Conservation (phyloP, 2,797 vertebrate species). For the Hylomyscus alleni region DNA sequence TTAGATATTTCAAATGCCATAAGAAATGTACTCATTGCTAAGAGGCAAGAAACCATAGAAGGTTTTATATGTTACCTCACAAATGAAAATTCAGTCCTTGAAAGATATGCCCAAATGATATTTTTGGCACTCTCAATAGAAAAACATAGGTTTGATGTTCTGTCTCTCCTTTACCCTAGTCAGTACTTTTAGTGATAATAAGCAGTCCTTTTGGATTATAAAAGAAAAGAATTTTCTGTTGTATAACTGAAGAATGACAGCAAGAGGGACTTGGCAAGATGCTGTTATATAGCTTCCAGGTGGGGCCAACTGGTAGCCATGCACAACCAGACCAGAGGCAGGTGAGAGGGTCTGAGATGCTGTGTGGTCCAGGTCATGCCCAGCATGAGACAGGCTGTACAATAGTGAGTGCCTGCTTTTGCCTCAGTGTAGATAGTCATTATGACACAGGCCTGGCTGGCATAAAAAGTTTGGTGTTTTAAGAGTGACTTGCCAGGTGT, state of each 20-base stretch:
- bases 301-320: neutral
- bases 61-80: neutral
- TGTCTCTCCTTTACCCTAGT: neutral
- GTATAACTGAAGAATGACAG: neutral
- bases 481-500: neutral
- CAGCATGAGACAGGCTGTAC: neutral
- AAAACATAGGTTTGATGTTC: neutral
- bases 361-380: neutral
- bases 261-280: neutral
- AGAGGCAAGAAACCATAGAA: neutral
- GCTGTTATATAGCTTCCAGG: neutral
- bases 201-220: neutral
- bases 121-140: neutral
- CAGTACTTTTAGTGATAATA: neutral
- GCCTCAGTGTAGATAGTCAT: neutral
- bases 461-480: neutral
- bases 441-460: neutral
- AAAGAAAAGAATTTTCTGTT: neutral
- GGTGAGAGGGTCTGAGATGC: neutral
- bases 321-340: neutral
- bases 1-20: neutral
- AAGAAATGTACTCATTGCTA: neutral
- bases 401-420: neutral
- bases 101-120: neutral
- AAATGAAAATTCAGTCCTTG: neutral